Base-by-base conservation (phyloP, 23 tunicate species). In the Trididemnum clinides region DNA sequence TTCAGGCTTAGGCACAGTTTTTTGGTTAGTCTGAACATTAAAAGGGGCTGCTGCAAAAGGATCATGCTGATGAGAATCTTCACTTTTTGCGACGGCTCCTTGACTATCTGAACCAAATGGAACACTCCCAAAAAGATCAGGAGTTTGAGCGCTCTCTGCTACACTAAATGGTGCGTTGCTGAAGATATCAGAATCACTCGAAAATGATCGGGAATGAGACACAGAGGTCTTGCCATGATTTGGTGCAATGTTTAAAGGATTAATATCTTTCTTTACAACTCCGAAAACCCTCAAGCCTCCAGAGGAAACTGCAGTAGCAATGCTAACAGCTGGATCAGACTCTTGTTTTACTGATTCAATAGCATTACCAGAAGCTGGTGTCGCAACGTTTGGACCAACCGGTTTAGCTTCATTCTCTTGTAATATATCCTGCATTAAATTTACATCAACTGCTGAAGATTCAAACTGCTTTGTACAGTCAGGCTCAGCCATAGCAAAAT, bases 131-230 rank as follows among this genome's bases (percentile, higher is more conserved):
- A 92, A 92, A 64, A 81, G 49, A 77, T 92, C 91, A 4, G 71
- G 57, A 38, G 50, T 70, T 3, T 18, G 34, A 33, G 50, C 37
- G 2, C 57, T 82, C n/a, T 81, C 66, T 7, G 72, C 72, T 28
- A 28, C 15, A n/a, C n/a, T 12, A 57, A 92, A 92, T 1, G 97
- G 97, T 1, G 97, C 97, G 37, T 92, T 87, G 21, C 88, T 39
- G 66, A 92, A 92, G 26, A 92, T 85, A 51, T 87, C 97, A 27
- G 97, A 92, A 2, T 91, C 97, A 58, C 39, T 26, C 5, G 97
- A 92, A 39, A 64, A 73, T 31, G 85, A 64, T 33, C 88, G 33
- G 28, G 77, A 34, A 71, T 87, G 85, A 50, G 83, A 23, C 36
- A 76, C 31, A 44, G 54, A 10, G 10, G 23, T 26, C 30, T 36